phyloP scores from a whole-genome alignment of 30 jellyfish, hydroid and myxozoan genomes.

The Catostylus mosaicus region DNA sequence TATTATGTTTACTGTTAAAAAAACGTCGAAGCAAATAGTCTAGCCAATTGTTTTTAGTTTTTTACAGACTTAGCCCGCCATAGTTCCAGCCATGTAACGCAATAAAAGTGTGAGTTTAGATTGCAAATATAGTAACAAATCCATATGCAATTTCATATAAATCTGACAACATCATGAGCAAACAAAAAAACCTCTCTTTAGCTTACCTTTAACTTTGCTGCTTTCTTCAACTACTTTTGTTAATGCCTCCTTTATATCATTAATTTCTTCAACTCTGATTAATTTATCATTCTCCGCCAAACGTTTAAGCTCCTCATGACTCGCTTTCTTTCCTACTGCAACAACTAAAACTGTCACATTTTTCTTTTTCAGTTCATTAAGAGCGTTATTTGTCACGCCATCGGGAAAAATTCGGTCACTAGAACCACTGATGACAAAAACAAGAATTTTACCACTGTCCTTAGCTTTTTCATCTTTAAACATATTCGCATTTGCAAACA shows the following conservation, averaged over 20 bases:
- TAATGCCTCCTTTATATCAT: conserved; percentile 6
- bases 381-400: background rate
- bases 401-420: background rate
- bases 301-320: background rate
- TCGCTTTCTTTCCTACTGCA: background rate
- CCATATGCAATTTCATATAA: no score
- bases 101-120: no score
- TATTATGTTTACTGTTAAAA: no score
- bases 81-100: no score
- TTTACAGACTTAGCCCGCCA: no score
- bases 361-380: background rate
- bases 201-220: conserved; percentile 17
- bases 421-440: background rate
- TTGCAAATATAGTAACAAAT: no score
- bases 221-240: conserved; percentile 18
- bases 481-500: conserved; percentile 9
- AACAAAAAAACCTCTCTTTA: no score
- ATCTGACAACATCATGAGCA: no score
- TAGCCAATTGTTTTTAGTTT: no score
- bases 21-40: no score
- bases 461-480: background rate
- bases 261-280: background rate
- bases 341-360: conserved; percentile 13
- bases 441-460: background rate
- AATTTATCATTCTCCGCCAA: background rate